These are phyloP conservation scores for Pristionchus mayeri DNA, from an alignment of 2,888 invertebrate genomes.

Conservation along the genomic window DNA sequence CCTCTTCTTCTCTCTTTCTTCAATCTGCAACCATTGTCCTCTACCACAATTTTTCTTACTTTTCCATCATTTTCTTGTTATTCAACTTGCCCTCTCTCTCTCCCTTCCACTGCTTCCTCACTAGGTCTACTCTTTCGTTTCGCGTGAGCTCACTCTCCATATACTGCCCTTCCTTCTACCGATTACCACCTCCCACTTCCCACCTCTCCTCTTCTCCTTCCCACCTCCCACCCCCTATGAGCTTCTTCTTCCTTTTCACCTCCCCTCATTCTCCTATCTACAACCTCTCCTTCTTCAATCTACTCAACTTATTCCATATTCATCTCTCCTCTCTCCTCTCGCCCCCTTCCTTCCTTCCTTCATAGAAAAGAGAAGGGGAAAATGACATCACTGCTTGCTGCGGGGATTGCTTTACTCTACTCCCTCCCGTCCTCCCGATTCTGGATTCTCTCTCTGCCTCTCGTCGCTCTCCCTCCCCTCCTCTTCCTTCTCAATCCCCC, in stretches of 20 bases:
- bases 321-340: neutral
- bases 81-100: neutral
- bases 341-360: neutral
- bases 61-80: neutral
- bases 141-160: neutral
- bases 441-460: neutral
- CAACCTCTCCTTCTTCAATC: neutral
- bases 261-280: neutral
- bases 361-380: conserved; percentile 6
- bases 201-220: conserved; percentile 1
- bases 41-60: neutral
- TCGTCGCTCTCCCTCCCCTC: neutral
- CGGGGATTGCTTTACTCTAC: conserved; percentile 18
- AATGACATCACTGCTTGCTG: neutral
- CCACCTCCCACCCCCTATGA: neutral
- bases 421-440: neutral
- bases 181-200: neutral
- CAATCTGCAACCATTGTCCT: neutral
- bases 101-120: too few relatives aligned
- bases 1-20: neutral
- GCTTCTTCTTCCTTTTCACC: neutral
- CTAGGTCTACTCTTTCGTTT: too few relatives aligned
- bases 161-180: neutral
- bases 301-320: neutral
- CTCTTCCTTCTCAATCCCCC: neutral